Percentiles rank a stretch among this genome's conserved stretches.
Evolutionary conservation across 2,113 vertebrate species (phyloP).

Genomic region (Buteo buteo): DNA sequence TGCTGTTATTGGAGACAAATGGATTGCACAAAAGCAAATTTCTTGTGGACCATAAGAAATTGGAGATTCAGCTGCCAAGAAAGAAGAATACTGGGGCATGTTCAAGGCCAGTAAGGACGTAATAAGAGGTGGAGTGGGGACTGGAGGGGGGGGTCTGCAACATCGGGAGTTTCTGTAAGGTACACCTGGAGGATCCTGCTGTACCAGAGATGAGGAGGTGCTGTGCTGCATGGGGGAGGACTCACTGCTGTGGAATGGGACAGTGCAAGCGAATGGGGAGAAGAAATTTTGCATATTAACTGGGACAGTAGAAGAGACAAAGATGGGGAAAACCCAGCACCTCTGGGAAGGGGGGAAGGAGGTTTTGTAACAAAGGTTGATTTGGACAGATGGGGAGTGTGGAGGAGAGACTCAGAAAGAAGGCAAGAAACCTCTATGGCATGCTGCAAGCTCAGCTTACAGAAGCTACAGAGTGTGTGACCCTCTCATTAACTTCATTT

Average conservation of each 20-base stretch:
- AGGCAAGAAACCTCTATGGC: not conserved
- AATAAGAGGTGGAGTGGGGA: not conserved
- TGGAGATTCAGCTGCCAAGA: not conserved
- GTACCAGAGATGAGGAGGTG: not conserved
- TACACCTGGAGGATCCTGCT: not conserved
- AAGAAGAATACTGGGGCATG: not conserved
- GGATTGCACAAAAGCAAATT: not conserved
- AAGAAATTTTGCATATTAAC: not conserved
- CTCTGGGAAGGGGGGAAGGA: not conserved
- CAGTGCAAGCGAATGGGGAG: not conserved
- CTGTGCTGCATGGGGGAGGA: not conserved
- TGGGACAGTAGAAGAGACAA: not conserved
- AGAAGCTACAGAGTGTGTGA: slow-evolving; percentile 52
- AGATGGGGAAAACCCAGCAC: not conserved
- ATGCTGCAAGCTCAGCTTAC: slow-evolving; percentile 8
- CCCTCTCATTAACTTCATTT: slow-evolving; percentile 42
- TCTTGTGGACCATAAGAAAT: not conserved
- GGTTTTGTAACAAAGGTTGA: not conserved
- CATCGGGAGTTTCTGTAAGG: not conserved
- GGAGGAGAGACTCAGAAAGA: not conserved
- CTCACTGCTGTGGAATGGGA: not conserved
- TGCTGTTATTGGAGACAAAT: not conserved
- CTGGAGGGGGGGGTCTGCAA: not conserved
- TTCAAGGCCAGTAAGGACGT: not conserved
- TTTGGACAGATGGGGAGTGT: not conserved